Evolutionary conservation across 2,888 invertebrate genomes (phyloP).

Genomic region (Charanyca ferruginea): DNA sequence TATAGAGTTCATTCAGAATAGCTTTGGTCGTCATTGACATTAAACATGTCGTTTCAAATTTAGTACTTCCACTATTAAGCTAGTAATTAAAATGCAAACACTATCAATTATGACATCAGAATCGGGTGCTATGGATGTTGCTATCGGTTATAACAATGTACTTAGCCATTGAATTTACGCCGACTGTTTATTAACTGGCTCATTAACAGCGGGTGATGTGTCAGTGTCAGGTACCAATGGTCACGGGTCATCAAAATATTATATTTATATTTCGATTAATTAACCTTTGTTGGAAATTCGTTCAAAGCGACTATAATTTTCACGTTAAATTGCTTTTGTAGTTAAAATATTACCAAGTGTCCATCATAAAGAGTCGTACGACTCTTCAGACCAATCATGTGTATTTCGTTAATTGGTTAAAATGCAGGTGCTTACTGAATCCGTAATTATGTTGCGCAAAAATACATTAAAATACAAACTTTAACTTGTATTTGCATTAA

Average conservation of each 20-base stretch:
- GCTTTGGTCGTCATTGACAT: constrained; percentile 8
- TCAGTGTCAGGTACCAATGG: constrained; percentile 63
- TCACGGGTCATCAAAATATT: constrained; percentile 48
- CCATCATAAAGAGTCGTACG: neutral
- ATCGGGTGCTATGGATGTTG: constrained; percentile 66
- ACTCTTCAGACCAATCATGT: constrained; percentile 4
- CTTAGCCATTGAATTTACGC: constrained; percentile 76
- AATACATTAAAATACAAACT: too few species aligned
- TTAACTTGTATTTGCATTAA: too few species aligned
- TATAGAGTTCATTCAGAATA: neutral
- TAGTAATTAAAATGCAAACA: constrained; percentile 74
- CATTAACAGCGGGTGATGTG: constrained; percentile 67
- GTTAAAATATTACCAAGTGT: constrained; percentile 20
- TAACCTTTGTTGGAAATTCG: constrained; percentile 27
- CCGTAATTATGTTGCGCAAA: neutral
- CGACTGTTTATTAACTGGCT: constrained; percentile 79
- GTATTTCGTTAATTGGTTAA: constrained; percentile 8
- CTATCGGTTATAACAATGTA: constrained; percentile 75
- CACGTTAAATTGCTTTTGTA: neutral
- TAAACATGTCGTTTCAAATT: constrained; percentile 30
- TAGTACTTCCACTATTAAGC: constrained; percentile 52
- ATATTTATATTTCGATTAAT: constrained; percentile 53
- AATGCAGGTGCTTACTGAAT: neutral
- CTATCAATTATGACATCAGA: constrained; percentile 78
- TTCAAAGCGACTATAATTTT: constrained; percentile 1